phyloP scores from a whole-genome alignment of 2,888 invertebrate species.

The Agrochola litura region DNA sequence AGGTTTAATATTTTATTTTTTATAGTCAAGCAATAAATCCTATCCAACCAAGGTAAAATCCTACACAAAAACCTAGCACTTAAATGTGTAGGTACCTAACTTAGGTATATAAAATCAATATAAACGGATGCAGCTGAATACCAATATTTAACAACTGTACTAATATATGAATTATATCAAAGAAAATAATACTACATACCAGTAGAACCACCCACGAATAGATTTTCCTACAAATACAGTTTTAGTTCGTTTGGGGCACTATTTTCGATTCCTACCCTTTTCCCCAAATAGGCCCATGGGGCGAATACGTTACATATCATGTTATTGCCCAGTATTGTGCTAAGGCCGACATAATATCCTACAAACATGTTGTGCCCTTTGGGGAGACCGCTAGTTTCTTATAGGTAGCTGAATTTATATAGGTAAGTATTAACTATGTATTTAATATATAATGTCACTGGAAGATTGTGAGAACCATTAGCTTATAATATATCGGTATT shows the following conservation, averaged over 20 bases:
- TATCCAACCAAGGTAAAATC: background rate
- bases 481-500: too few species aligned
- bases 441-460: background rate
- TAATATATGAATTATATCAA: background rate
- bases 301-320: conserved; percentile 65
- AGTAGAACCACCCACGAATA: conserved; percentile 45
- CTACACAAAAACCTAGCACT: background rate
- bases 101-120: too few species aligned
- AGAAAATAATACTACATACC: conserved; percentile 22
- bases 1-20: background rate
- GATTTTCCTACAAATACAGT: conserved; percentile 51
- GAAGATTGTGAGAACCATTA: too few species aligned
- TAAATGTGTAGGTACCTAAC: background rate
- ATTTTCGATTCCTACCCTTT: conserved; percentile 64
- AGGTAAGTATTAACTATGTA: background rate
- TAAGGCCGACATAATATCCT: conserved; percentile 61
- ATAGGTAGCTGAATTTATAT: conserved; percentile 19
- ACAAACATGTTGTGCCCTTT: conserved; percentile 54
- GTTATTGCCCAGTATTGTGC: conserved; percentile 62
- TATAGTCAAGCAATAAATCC: accelerated
- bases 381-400: conserved; percentile 54
- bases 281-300: conserved; percentile 65
- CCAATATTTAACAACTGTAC: too few species aligned
- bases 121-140: too few species aligned
- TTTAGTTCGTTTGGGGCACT: conserved; percentile 60